A percentile compares a stretch with the other conserved stretches of the same genome.
Evolutionary conservation across 2,888 invertebrate species (phyloP).

Genomic region (Oligia fasciuncula): DNA sequence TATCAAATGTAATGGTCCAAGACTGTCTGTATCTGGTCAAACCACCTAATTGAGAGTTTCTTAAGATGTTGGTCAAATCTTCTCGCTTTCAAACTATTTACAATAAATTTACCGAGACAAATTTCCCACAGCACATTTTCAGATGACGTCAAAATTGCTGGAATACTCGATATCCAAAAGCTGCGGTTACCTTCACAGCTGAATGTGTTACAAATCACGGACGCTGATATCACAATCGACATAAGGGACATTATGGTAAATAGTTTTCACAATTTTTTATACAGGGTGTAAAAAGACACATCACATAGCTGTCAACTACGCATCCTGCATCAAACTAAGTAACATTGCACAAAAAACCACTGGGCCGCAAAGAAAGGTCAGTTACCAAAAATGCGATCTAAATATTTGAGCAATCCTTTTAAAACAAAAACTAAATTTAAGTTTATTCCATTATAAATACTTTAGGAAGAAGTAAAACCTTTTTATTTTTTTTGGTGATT

Average conservation of each 20-base stretch:
- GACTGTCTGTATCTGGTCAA: too few species aligned
- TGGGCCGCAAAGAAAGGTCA: too few species aligned
- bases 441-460: too few species aligned
- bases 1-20: neutral
- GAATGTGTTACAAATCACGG: constrained; percentile 31
- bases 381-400: too few species aligned
- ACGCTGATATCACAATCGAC: constrained; percentile 33
- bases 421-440: too few species aligned
- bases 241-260: constrained; percentile 16
- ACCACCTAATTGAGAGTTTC: neutral
- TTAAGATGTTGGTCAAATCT: neutral
- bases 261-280: neutral
- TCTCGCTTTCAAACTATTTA: neutral
- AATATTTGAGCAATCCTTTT: too few species aligned
- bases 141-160: constrained; percentile 13
- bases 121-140: constrained; percentile 17
- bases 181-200: constrained; percentile 15
- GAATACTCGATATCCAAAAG: constrained; percentile 21
- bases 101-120: neutral
- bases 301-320: too few species aligned
- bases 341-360: too few species aligned
- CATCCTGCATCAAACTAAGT: too few species aligned
- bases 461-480: too few species aligned
- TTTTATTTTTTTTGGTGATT: too few species aligned
- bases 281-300: too few species aligned